Evolutionary conservation across 2,888 invertebrate species (phyloP), one percentile per base, ranked within the genome.

Genomic region (Xanthorhoe designata): DNA sequence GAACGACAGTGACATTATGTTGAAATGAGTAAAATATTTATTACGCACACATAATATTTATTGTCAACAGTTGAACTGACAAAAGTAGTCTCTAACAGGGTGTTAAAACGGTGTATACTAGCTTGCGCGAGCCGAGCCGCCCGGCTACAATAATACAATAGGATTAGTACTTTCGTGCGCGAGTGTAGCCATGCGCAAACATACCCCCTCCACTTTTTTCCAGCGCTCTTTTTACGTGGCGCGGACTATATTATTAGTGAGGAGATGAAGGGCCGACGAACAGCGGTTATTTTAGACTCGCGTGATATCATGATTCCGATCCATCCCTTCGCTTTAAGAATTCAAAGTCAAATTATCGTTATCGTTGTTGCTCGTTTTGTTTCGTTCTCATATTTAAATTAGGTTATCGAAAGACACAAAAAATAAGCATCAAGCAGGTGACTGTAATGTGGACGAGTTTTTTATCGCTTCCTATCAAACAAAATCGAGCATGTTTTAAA

Each of bases 281-380:
- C 80, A 73, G 69, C 66, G 68, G 69, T 57, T 70, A 76, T 89
- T 88, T 87, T 88, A 89, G 83, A 77, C 73, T 71, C 35, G 54
- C 73, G 75, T 81, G 84, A 83, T 86, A 85, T 86, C 83, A 83
- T 79, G 80, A 83, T 80, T 78, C 75, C 75, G 80, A 82, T 79
- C 79, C 80, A 83, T 83, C 82, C 84, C 84, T 84, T 81, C 82
- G 78, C 82, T 86, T 88, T 85, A 83, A 80, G 80, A 84, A 83
- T 85, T 79, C 77, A 74, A 79, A 59, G 24, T 65, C 66, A 66
- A 68, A 74, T 69, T 73, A 67, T 64, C 56, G 57, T 75, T 63
- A 59, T 75, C 61, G 53, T 62, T 61, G 50, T 68, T 68, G 35
- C 35, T 47, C 63, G 59, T 64, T 68, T 64, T 63, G 42, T 47